Base-by-base conservation (phyloP, 2,113 vertebrate species). In the Austrofundulus limnaeus region DNA sequence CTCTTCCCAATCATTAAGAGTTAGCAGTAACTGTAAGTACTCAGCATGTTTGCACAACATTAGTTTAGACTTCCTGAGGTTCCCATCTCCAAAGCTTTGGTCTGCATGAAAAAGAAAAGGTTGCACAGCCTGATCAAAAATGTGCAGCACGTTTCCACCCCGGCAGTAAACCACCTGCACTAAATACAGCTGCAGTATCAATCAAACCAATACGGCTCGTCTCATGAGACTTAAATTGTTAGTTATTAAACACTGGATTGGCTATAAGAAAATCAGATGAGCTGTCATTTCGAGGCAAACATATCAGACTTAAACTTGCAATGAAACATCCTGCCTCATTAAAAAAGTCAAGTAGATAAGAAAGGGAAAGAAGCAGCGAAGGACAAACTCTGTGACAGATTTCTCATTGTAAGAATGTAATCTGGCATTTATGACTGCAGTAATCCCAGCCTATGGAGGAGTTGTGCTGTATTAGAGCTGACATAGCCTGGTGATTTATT, bases 401-500 rank as follows among this genome's bases (percentile, higher is more conserved):
- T 72, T 75, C 24, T 61, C 20, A 49, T 61, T 71, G 19, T 48
- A 25, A 37, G 3, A 63, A 55, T 41, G 56, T 61, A 65, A 83
- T 83, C 34, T 55, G 62, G 45, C 63, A 70, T 81, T 77, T 72
- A 61, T 16, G 49, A 56, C 47, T 9, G 38, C 17, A n/a, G 59
- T 72, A 72, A 81, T 85, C 67, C 48, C 11, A 37, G 55, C 28
- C 55, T 57, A 42, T 61, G 17, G 41, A 71, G 58, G 72, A 75
- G 43, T 54, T 53, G 51, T 38, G 41, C 55, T 78, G 55, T 65
- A 80, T 78, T 64, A 47, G 54, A 75, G 69, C 72, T 74, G 85
- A 77, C 80, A 73, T 62, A 51, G 15, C 10, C 11, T 7, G 34
- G 61, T 79, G 77, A 82, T 82, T 76, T 81, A 60, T 78, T 63